Base-by-base conservation (phyloP, 2,888 invertebrate genomes). In the Drosophila colorata region DNA sequence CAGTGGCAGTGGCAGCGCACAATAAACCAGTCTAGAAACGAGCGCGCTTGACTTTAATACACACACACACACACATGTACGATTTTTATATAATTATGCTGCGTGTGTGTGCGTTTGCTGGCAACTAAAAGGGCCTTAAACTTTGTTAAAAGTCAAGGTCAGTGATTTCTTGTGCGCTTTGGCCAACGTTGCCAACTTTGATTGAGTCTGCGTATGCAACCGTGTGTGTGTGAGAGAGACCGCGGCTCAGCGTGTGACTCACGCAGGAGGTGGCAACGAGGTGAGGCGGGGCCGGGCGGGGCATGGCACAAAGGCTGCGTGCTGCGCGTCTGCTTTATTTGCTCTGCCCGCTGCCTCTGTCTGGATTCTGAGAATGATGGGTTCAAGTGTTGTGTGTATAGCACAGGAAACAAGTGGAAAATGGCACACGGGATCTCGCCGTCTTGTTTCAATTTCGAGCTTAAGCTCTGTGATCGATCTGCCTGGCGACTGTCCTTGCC, bases 71-170 rank as follows among this genome's bases (percentile, higher is more conserved):
- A 38, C 64, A 48, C 55, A 33, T 70, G 47, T 51, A 48, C 55
- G 41, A 35, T 33, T 51, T 46, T 57, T 65, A 58, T 66, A 70
- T 70, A 77, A 73, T 76, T 76, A 76, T 76, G 73, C 43, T 68
- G 64, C 43, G 46, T 31, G 16, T 53, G 31, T 57, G 14, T 57
- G 48, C 53, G 43, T 55, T 58, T 72, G 71, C 46, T 78, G 80
- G 70, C 80, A 79, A 87, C 76, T 71, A 75, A 77, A 89, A 90
- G 90, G 90, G 90, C 90, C 89, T 90, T 90, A 90, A 90, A 90
- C 90, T 90, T 88, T 90, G 88, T 70, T 78, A 89, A 87, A 90
- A 90, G 90, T 90, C 90, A 90, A 90, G 90, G 90, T 90, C 90
- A 90, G 90, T 90, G 89, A 87, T 88, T 89, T 89, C 85, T 87